A percentile compares a stretch with the other conserved stretches of the same genome.
phyloP scores from a whole-genome alignment of 2,888 invertebrate species.

The Dicyrtomina minuta region DNA sequence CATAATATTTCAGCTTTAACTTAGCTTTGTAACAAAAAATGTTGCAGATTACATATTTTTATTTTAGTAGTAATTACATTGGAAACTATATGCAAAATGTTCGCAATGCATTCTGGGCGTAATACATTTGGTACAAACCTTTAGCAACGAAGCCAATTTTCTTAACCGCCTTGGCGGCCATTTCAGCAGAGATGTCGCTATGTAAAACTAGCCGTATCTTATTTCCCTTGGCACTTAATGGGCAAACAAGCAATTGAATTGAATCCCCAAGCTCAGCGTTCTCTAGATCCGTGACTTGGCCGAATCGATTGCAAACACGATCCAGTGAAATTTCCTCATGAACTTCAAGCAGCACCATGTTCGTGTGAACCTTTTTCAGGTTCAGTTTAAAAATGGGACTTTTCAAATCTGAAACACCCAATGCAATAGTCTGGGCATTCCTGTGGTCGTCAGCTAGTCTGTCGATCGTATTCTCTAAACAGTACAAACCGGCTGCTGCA shows the following conservation, averaged over 20 bases:
- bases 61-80: too few relatives aligned
- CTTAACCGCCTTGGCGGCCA: slow-evolving; percentile 67
- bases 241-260: slow-evolving; percentile 55
- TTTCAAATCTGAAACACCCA: slow-evolving; percentile 62
- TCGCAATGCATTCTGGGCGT: too few relatives aligned
- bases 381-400: slow-evolving; percentile 67
- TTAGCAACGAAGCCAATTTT: slow-evolving; percentile 67
- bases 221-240: slow-evolving; percentile 63
- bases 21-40: too few relatives aligned
- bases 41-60: too few relatives aligned
- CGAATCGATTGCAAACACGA: slow-evolving; percentile 62
- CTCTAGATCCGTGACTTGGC: slow-evolving; percentile 59
- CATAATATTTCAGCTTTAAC: too few relatives aligned
- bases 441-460: slow-evolving; percentile 73
- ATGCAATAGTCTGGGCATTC: slow-evolving; percentile 67
- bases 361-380: slow-evolving; percentile 66
- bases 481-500: slow-evolving; percentile 84
- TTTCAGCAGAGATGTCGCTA: slow-evolving; percentile 69
- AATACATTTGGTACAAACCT: slow-evolving; percentile 24
- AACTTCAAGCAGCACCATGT: slow-evolving; percentile 71
- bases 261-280: slow-evolving; percentile 26
- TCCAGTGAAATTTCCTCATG: slow-evolving; percentile 60
- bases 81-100: too few relatives aligned
- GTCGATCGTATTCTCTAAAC: slow-evolving; percentile 71
- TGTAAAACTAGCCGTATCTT: slow-evolving; percentile 71